A percentile compares a stretch with the other conserved stretches of the same genome.
phyloP scores from a whole-genome alignment of 2,113 vertebrate genomes.

The Macrotis lagotis region DNA sequence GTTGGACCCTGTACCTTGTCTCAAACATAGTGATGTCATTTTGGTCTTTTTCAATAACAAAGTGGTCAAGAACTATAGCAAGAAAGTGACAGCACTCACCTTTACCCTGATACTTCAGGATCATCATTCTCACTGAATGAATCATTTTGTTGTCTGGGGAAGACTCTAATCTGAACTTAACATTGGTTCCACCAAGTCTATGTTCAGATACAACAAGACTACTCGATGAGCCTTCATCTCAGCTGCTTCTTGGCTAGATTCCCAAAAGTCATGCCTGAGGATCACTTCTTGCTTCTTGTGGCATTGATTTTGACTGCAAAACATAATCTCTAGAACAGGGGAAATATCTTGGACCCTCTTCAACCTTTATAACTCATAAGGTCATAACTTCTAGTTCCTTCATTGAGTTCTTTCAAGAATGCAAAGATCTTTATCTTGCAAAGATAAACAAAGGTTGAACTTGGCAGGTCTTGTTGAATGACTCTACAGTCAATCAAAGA shows the following conservation, averaged over 20 bases:
- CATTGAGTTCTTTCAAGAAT: neutral
- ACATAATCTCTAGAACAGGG: neutral
- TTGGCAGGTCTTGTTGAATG: neutral
- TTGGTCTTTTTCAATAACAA: too few relatives aligned
- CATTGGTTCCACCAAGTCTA: neutral
- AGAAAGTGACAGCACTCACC: neutral
- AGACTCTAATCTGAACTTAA: neutral
- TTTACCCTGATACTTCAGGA: neutral
- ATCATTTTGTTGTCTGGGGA: neutral
- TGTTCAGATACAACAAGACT: neutral
- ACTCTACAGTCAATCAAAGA: neutral
- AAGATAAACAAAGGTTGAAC: neutral
- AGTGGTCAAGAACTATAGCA: too few relatives aligned
- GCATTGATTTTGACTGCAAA: neutral
- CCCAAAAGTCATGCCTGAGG: neutral
- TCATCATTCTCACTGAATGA: neutral
- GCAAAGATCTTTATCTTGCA: too few relatives aligned
- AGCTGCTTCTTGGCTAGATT: neutral
- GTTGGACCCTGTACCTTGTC: too few relatives aligned
- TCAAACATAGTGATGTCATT: too few relatives aligned
- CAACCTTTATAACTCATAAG: neutral
- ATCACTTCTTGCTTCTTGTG: neutral
- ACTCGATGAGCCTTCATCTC: neutral
- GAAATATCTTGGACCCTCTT: neutral
- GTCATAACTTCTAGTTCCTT: neutral